These are phyloP conservation scores for Lampropteryx suffumata DNA, from an alignment of 2,888 invertebrate genomes.

Conservation along the genomic window DNA sequence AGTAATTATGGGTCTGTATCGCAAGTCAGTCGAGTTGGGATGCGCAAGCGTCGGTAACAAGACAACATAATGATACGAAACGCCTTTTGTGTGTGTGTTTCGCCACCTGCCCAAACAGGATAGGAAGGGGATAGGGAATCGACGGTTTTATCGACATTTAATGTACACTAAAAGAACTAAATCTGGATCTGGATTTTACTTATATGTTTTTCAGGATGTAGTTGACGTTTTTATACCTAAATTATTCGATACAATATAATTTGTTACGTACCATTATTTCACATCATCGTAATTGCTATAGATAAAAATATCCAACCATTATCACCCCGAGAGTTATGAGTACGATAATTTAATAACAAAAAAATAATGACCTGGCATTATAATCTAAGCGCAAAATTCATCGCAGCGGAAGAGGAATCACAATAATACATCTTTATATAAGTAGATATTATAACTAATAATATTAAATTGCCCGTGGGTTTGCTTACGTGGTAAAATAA, in stretches of 20 bases:
- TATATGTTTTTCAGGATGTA: too few species aligned
- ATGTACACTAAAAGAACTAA: slow-evolving; percentile 15
- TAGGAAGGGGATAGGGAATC: slow-evolving; percentile 50
- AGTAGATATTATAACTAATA: too few species aligned
- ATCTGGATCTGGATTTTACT: too few species aligned
- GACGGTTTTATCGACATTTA: slow-evolving; percentile 37
- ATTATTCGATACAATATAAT: too few species aligned
- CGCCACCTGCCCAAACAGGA: slow-evolving; percentile 80
- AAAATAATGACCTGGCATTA: slow-evolving; percentile 9
- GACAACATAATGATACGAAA: slow-evolving; percentile 80
- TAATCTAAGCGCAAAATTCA: slow-evolving; percentile 13
- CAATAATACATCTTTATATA: slow-evolving; percentile 1
- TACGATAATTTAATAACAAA: background rate
- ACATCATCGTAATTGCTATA: slow-evolving; percentile 17
- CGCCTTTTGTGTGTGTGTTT: slow-evolving; percentile 77
- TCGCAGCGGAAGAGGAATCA: slow-evolving; percentile 1
- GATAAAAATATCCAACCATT: slow-evolving; percentile 6
- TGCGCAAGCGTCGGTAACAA: slow-evolving; percentile 77
- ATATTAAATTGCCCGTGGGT: background rate
- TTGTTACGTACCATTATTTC: too few species aligned
- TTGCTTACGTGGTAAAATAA: background rate
- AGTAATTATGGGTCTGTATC: slow-evolving; percentile 74
- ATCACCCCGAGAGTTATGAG: slow-evolving; percentile 7
- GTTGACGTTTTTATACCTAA: background rate
- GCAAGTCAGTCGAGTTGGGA: slow-evolving; percentile 57